phyloP scores from a whole-genome alignment of 1,140 invertebrate species.

The Rhagoletis zephyria region DNA sequence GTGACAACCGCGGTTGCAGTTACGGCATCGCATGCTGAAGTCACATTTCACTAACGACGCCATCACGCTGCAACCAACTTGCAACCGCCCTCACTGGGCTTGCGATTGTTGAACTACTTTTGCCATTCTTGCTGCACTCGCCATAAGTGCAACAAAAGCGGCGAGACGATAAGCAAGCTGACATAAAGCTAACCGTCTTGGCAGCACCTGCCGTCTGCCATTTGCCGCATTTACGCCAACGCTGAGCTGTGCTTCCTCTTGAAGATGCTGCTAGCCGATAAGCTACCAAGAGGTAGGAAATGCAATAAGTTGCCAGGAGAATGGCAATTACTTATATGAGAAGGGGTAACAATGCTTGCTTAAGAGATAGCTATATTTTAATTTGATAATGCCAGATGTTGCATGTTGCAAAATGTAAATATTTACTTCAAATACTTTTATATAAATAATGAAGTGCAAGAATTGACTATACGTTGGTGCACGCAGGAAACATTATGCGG shows the following conservation, averaged over 20 bases:
- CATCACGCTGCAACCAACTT: background rate
- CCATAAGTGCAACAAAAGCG: background rate
- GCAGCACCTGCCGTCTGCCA: conserved; percentile 38
- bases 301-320: background rate
- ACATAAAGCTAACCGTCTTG: conserved; percentile 5
- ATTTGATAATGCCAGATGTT: conserved; percentile 51
- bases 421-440: conserved; percentile 33
- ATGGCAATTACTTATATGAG: background rate
- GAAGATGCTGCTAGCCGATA: conserved; percentile 42
- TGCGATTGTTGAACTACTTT: background rate
- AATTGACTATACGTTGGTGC: background rate
- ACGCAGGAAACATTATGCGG: too few species aligned
- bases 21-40: conserved; percentile 26
- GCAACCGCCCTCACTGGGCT: conserved; percentile 6
- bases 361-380: conserved; percentile 43
- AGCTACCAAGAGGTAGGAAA: background rate
- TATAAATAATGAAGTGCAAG: conserved; percentile 38
- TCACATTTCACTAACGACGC: background rate
- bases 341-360: background rate
- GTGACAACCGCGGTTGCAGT: background rate
- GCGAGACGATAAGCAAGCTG: background rate
- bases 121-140: background rate
- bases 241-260: background rate
- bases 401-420: conserved; percentile 11
- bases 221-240: conserved; percentile 36